Percentiles rank a stretch among this genome's conserved stretches.
Conservation (phyloP, 2,113 vertebrate genomes). For the Piprites chloris region DNA sequence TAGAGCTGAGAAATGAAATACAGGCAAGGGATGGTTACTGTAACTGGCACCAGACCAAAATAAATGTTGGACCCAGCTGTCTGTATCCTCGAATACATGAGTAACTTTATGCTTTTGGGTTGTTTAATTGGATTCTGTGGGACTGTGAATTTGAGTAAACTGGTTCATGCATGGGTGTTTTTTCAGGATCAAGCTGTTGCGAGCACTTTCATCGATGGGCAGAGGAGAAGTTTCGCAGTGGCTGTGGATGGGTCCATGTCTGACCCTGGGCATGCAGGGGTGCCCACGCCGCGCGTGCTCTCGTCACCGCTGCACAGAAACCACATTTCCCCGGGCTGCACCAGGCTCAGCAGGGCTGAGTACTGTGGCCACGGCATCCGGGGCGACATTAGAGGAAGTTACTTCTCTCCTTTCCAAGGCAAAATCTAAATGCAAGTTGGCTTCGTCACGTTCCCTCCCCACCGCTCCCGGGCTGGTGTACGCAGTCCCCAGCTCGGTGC, state of each 20-base stretch:
- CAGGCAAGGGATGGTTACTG: not conserved
- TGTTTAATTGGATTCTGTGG: constrained; percentile 42
- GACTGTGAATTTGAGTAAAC: not conserved
- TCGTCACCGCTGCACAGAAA: not conserved
- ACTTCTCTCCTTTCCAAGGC: not conserved
- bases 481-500: not conserved
- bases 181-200: not conserved
- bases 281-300: too few relatives aligned
- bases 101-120: not conserved
- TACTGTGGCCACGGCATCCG: not conserved
- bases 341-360: not conserved
- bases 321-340: not conserved
- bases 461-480: too few relatives aligned
- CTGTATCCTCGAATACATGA: not conserved
- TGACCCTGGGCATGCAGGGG: not conserved
- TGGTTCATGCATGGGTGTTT: not conserved
- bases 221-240: not conserved
- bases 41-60: constrained; percentile 17
- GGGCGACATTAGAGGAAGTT: rapidly evolving
- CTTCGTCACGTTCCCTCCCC: not conserved
- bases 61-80: not conserved
- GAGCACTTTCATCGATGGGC: rapidly evolving
- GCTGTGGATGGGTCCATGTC: rapidly evolving
- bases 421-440: not conserved
- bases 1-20: not conserved